Evolutionary conservation across 2,797 vertebrate genomes (phyloP), one percentile per base, ranked within the genome.

Genomic region (Paramormyrops hopkinsi): DNA sequence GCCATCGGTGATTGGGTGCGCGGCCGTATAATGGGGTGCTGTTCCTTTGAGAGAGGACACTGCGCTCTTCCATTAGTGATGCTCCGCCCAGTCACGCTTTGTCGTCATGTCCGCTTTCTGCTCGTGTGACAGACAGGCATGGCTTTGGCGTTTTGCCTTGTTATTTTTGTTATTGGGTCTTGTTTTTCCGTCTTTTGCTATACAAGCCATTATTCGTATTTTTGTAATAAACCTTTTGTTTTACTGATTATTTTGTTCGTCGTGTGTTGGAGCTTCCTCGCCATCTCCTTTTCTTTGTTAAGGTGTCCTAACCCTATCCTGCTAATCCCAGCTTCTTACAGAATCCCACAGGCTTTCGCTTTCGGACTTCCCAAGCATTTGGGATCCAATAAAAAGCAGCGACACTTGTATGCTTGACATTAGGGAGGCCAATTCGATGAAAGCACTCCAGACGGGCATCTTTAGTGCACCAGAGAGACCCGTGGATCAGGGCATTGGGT

Each of bases 381-480:
- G 48, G 46, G 25, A 76, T 53, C 84, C 59, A 25, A 86, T 53
- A 48, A 54, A 44, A 59, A 44, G 46, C 37, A 19, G 19, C 14
- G 48, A 14, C 89, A 46, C 59, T 41, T 41, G 29, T 37, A 41
- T 29, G 56, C 62, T 48, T 62, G 33, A 44, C 37, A 46, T 87
- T 25, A 73, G n/a, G 46, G 53, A 46, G 48, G 84, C 89, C n/a
- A 65, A 87, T 87, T 87, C 44, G 84, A 87, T 22, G 33, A 44
- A 37, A 89, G 59, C 12, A 19, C 89, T 73, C 19, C 84, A 89
- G 46, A 51, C 59, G 3, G 33, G 14, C 84, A 76, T 53, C 51
- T 53, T 44, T 46, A 86, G 37, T 17, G n/a, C 19, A 5, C 59
- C 29, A 12, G 73, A 82, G 29, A 73, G 88, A 51, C 8, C 25